Conservation (phyloP, 1,140 invertebrate genomes). For the Cyrtorhinus lividipennis region DNA sequence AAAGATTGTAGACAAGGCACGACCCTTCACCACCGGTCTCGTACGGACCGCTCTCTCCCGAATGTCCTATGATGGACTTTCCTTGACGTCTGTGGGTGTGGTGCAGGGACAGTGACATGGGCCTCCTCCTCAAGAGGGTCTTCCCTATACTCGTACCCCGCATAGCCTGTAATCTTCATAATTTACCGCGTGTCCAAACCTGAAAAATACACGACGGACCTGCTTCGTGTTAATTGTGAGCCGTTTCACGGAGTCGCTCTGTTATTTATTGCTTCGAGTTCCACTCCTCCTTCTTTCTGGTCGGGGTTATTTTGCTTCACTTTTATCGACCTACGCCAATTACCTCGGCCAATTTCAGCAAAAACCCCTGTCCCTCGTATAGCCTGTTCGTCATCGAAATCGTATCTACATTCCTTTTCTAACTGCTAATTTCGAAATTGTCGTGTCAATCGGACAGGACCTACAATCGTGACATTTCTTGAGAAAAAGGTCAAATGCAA, state of each 20-base stretch:
- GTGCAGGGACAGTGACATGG: slow-evolving; percentile 12
- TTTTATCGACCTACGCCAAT: slow-evolving; percentile 10
- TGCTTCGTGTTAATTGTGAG: slow-evolving; percentile 14
- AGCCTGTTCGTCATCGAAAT: not conserved
- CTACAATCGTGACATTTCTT: too few relatives aligned
- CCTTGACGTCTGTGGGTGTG: slow-evolving; percentile 11
- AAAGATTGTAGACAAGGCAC: too few relatives aligned
- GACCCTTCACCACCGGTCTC: too few relatives aligned
- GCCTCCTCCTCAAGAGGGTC: not conserved
- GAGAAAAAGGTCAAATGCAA: too few relatives aligned
- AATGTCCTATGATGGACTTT: too few relatives aligned
- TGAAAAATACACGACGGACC: slow-evolving; percentile 15
- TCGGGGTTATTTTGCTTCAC: slow-evolving; percentile 15
- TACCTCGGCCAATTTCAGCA: not conserved
- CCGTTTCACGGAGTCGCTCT: slow-evolving; percentile 16
- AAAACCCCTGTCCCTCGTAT: not conserved
- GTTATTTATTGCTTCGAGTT: slow-evolving; percentile 16
- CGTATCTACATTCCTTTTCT: too few relatives aligned
- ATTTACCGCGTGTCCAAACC: slow-evolving; percentile 16
- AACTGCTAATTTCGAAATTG: too few relatives aligned
- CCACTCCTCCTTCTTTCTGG: slow-evolving; percentile 7
- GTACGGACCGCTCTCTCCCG: too few relatives aligned
- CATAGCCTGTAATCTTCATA: slow-evolving; percentile 16
- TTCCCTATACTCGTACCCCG: not conserved
- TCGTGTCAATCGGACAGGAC: too few relatives aligned